phyloP scores from a whole-genome alignment of 53 echinoderm and acorn worm species.

The Echinarachnius parma region DNA sequence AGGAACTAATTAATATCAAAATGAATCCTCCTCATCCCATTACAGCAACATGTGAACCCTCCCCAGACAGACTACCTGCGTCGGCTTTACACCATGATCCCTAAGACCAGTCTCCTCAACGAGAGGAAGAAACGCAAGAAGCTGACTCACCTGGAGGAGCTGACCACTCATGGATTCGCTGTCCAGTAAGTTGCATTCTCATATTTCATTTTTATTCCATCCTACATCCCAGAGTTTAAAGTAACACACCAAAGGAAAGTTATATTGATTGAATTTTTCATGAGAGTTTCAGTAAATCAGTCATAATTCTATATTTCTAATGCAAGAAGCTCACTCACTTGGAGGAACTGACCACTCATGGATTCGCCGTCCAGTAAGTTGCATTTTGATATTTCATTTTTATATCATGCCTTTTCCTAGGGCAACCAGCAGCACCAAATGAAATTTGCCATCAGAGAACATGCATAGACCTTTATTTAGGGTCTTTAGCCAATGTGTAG shows the following conservation, averaged over 20 bases:
- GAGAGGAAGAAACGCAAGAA: constrained; percentile 83
- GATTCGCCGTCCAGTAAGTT: constrained; percentile 96
- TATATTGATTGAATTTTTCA: no score
- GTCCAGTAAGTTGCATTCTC: constrained; percentile 76
- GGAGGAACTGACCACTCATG: constrained; percentile 79
- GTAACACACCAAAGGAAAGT: neutral
- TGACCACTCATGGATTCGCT: constrained; percentile 84
- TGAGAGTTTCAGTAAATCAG: no score
- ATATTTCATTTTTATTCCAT: no score
- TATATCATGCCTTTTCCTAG: no score
- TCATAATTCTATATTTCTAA: constrained; percentile 2
- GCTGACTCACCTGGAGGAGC: constrained; percentile 80
- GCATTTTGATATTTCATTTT: no score
- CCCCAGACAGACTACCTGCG: constrained; percentile 83
- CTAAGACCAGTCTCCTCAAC: constrained; percentile 88
- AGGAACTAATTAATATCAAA: no score
- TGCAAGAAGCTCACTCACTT: constrained; percentile 89
- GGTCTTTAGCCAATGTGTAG: no score
- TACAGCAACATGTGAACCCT: constrained; percentile 86
- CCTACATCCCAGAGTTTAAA: no score
- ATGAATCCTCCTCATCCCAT: no score
- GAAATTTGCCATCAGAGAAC: no score
- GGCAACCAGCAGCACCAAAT: no score
- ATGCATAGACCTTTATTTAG: no score
- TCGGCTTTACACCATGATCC: constrained; percentile 92